Evolutionary conservation across 2,113 vertebrate species (phyloP).

Genomic region (Triplophysa rosa): DNA sequence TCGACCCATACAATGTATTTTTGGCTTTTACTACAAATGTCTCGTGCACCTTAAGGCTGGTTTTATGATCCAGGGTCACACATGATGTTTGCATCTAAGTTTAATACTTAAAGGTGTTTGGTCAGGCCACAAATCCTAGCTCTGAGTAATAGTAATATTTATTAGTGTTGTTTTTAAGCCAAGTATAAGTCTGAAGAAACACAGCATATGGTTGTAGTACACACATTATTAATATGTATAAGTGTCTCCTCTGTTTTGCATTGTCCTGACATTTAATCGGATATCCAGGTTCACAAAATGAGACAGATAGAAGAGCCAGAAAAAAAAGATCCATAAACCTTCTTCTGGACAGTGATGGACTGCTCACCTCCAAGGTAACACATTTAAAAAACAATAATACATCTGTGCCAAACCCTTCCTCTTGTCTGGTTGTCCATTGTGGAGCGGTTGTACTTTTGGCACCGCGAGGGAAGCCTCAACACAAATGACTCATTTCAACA

Average conservation of each 20-base stretch:
- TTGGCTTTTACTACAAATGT: too few species aligned
- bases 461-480: not conserved
- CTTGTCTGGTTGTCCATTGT: not conserved
- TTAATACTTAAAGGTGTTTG: too few species aligned
- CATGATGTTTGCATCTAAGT: too few species aligned
- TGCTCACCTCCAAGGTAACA: constrained; percentile 39
- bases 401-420: not conserved
- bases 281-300: constrained; percentile 36
- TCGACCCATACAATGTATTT: too few species aligned
- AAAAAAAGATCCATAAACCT: not conserved
- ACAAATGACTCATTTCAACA: constrained; percentile 33
- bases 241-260: constrained; percentile 40
- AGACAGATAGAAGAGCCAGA: constrained; percentile 11
- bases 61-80: too few species aligned
- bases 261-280: constrained; percentile 44
- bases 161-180: not conserved
- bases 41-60: too few species aligned
- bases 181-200: not conserved
- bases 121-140: too few species aligned
- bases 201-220: not conserved
- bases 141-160: not conserved
- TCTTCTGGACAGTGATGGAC: constrained; percentile 33
- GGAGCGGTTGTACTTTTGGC: not conserved
- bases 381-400: not conserved
- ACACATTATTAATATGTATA: not conserved